These are phyloP conservation scores for Pomatorhinus ruficollis DNA, from an alignment of 2,113 vertebrate genomes.

Conservation along the genomic window DNA sequence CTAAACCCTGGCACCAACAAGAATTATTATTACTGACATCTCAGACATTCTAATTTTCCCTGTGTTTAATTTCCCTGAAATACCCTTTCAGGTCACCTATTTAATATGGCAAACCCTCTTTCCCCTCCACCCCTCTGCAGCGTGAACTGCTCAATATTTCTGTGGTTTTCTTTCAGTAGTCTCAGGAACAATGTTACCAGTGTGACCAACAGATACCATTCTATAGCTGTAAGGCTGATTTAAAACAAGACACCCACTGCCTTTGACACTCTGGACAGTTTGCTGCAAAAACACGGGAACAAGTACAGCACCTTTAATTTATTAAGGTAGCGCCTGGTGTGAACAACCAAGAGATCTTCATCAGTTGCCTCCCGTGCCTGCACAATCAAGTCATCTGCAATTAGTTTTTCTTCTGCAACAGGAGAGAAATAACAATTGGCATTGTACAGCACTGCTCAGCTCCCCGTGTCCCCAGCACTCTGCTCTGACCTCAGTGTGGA, in stretches of 20 bases:
- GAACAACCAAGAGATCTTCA: constrained; percentile 90
- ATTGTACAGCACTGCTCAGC: neutral
- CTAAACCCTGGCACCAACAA: neutral
- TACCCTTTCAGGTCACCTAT: neutral
- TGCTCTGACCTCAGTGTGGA: neutral
- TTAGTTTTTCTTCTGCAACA: constrained; percentile 88
- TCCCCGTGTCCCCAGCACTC: neutral
- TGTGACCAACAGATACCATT: neutral
- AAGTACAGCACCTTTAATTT: constrained; percentile 86
- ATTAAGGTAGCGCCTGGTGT: constrained; percentile 89
- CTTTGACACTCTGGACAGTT: neutral
- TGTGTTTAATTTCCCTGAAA: neutral
- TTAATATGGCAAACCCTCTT: neutral
- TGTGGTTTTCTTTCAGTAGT: neutral
- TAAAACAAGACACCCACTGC: neutral
- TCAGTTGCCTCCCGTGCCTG: constrained; percentile 89
- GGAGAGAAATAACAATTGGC: constrained; percentile 29
- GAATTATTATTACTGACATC: neutral
- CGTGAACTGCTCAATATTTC: neutral
- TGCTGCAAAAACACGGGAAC: neutral
- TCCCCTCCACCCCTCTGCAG: neutral
- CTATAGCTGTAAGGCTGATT: neutral
- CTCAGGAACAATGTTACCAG: neutral
- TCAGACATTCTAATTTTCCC: neutral
- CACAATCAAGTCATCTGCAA: constrained; percentile 86